Base-by-base conservation (phyloP, 2,888 invertebrate species). In the Diplazon laetatorius region DNA sequence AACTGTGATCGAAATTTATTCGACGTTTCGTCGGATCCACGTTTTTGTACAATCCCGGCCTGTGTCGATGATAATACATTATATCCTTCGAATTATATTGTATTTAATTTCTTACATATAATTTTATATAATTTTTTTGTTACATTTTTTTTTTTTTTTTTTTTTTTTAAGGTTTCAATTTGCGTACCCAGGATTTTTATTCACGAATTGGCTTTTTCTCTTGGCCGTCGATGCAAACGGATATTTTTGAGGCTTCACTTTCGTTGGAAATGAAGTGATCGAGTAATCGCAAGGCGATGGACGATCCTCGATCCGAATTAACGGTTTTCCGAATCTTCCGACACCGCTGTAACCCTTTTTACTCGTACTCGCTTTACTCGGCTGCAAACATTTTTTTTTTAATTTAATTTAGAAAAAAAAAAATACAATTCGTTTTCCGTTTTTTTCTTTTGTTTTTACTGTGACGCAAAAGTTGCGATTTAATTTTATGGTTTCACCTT, bases 1-100 rank as follows among this genome's bases (percentile, higher is more conserved):
- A 92, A 82, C 90, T 91, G 62, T 91, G 88, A 59, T 89, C 87
- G 72, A 91, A 91, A 25, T 82, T 82, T n/a, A 91, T 90, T 16
- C 80, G 78, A 30, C 78, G 80, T 69, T 80, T 85, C 0, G 63
- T 48, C 25, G 77, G 63, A 70, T 80, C 62, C 35, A 79, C 71
- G 9, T 68, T 79, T 44, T 75, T 78, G 62, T 89, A 88, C 55
- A 83, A 84, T 8, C 88, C 89, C 60, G 89, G 89, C 12, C 89
- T 89, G n/a, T n/a, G n/a, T n/a, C n/a, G n/a, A n/a, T n/a, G n/a
- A n/a, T n/a, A n/a, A n/a, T n/a, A n/a, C n/a, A n/a, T n/a, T n/a
- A n/a, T n/a, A n/a, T n/a, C n/a, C n/a, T n/a, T n/a, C n/a, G n/a
- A n/a, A n/a, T n/a, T n/a, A n/a, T n/a, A n/a, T n/a, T n/a, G n/a